These are phyloP conservation scores for Aleiodes alternator DNA, from an alignment of 2,888 invertebrate genomes.

Conservation along the genomic window DNA sequence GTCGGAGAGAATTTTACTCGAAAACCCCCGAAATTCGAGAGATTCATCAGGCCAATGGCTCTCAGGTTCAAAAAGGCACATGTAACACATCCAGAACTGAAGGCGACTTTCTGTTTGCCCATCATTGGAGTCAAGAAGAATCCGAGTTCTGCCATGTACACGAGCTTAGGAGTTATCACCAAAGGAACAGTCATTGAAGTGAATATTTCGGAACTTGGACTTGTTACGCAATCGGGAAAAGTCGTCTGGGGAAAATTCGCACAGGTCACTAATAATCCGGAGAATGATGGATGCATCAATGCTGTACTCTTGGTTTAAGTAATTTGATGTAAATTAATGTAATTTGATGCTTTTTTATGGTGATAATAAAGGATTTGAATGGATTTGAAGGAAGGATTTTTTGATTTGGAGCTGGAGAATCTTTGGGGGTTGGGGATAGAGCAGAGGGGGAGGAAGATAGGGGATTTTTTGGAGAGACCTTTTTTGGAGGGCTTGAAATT, in stretches of 20 bases:
- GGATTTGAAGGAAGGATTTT: conserved; percentile 3
- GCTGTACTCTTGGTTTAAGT: conserved; percentile 94
- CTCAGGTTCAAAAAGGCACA: conserved; percentile 97
- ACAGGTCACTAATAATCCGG: conserved; percentile 99
- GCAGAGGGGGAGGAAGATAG: too few species aligned
- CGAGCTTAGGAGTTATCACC: conserved; percentile 97
- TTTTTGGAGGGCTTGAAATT: too few species aligned
- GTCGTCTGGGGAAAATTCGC: conserved; percentile 99
- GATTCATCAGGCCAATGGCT: conserved; percentile 99
- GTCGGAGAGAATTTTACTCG: conserved; percentile 99
- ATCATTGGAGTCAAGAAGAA: conserved; percentile 99
- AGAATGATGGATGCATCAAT: conserved; percentile 99
- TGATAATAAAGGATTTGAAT: background rate
- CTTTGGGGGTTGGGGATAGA: too few species aligned
- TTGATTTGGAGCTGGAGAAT: conserved; percentile 43
- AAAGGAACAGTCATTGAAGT: conserved; percentile 99
- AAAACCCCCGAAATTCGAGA: conserved; percentile 99
- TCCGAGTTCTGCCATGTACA: conserved; percentile 98
- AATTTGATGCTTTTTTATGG: background rate
- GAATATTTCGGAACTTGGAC: conserved; percentile 97
- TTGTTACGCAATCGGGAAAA: conserved; percentile 99
- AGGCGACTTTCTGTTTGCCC: conserved; percentile 97
- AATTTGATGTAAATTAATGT: background rate
- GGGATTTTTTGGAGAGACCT: too few species aligned
- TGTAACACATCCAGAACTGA: conserved; percentile 99